A percentile compares a stretch with the other conserved stretches of the same genome.
These are phyloP conservation scores for Gadopsis bispinosus DNA, from an alignment of 2,797 vertebrate species.

Conservation along the genomic window DNA sequence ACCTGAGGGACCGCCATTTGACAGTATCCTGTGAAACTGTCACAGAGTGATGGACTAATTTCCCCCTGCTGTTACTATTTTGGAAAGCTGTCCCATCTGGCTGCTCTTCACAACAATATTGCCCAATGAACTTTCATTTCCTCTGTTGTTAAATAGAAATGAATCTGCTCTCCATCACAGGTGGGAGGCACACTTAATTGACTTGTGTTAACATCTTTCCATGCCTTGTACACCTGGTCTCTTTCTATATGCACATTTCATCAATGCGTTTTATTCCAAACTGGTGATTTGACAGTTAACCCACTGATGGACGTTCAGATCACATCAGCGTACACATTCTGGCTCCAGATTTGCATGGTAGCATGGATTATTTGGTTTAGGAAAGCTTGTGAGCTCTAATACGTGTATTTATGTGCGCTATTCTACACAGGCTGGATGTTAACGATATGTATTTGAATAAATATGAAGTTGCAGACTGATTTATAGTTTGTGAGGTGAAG, in stretches of 20 bases:
- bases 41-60: slow-evolving; percentile 78
- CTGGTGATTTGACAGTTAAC: slow-evolving; percentile 65
- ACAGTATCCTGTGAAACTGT: slow-evolving; percentile 72
- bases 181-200: slow-evolving; percentile 85
- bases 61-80: slow-evolving; percentile 79
- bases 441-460: background rate
- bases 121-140: slow-evolving; percentile 85
- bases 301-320: slow-evolving; percentile 58
- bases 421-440: background rate
- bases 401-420: background rate
- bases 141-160: slow-evolving; percentile 84
- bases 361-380: background rate
- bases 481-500: slow-evolving; percentile 50
- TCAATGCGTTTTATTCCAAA: slow-evolving; percentile 66
- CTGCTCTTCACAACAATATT: slow-evolving; percentile 79
- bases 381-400: background rate
- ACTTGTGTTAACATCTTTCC: slow-evolving; percentile 82
- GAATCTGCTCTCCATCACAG: slow-evolving; percentile 85
- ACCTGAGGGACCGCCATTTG: slow-evolving; percentile 56
- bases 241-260: slow-evolving; percentile 74
- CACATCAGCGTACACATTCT: slow-evolving; percentile 20
- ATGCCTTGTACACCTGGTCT: slow-evolving; percentile 82
- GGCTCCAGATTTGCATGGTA: slow-evolving; percentile 24
- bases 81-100: slow-evolving; percentile 86
- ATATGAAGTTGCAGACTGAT: slow-evolving; percentile 11